Base-by-base conservation (phyloP, 2,888 invertebrate genomes). In the Perdita meconis region DNA sequence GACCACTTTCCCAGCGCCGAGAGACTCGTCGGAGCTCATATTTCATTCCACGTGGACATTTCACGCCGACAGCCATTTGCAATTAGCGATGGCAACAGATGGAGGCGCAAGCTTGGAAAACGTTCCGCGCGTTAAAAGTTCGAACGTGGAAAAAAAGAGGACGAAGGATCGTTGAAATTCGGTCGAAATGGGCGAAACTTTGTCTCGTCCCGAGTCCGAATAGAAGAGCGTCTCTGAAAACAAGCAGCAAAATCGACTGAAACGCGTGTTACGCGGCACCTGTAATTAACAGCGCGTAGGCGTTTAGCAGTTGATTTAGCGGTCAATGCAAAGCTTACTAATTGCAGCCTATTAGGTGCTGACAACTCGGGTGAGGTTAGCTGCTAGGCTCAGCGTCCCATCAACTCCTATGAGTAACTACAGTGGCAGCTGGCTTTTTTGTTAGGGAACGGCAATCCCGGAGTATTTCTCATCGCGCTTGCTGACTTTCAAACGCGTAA, bases 61-160 rank as follows among this genome's bases (percentile, higher is more conserved):
- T 61, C 69, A 56, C 34, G 26, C 44, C 30, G 73, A 80, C 79
- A 78, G 68, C 68, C 73, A 68, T 78, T 80, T 13, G 73, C 80
- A 74, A 74, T 79, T 78, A 74, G 66, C 57, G 73, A 4, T 63
- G 79, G 67, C 76, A 63, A 63, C 76, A 57, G 56, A 74, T 63
- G 57, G 61, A 51, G 40, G 70, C 22, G 26, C 19, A 50, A 44
- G 60, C 34, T 47, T 40, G 16, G 59, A 30, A 60, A 66, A 50
- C 47, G 40, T 4, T 50, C 19, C 34, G 10, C 8, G 40, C 8
- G n/a, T 51, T 12, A 40, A 57, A 59, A 55, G 51, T 56, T 47
- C 22, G 16, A 12, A 13, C 19, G 12, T 16, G 12, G 16, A 10
- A 13, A 51, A 40, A 51, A 22, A 34, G 26, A 22, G 19, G 10